These are phyloP conservation scores for Otis tarda DNA, from an alignment of 2,113 vertebrate genomes.

Conservation along the genomic window DNA sequence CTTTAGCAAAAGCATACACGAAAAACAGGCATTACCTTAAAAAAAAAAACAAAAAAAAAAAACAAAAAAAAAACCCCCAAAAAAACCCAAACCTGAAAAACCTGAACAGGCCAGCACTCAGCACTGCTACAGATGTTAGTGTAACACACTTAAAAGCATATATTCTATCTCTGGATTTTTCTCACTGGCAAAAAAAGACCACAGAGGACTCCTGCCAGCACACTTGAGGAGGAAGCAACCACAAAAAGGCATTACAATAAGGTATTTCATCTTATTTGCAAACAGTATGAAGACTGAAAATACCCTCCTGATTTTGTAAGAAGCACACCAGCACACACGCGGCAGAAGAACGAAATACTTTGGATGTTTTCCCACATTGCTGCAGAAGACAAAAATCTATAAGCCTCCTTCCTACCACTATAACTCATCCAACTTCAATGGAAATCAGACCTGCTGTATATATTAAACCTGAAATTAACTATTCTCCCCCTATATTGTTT, in stretches of 20 bases:
- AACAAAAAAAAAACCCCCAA: no score
- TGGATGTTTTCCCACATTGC: background rate
- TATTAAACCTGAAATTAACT: slow-evolving; percentile 55
- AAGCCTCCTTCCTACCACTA: slow-evolving; percentile 4
- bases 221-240: slow-evolving; percentile 16
- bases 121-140: background rate
- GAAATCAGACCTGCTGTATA: slow-evolving; percentile 38
- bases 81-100: background rate
- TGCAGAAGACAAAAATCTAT: slow-evolving; percentile 9
- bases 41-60: background rate
- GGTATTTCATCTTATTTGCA: slow-evolving; percentile 47
- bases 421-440: slow-evolving; percentile 31
- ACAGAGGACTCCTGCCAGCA: background rate
- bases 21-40: background rate
- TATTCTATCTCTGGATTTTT: slow-evolving; percentile 43
- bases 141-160: background rate
- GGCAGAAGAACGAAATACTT: background rate
- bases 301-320: background rate
- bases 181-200: slow-evolving; percentile 5
- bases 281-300: slow-evolving; percentile 24
- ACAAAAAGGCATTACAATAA: slow-evolving; percentile 7
- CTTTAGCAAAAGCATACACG: background rate
- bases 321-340: background rate
- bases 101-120: background rate
- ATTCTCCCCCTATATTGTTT: background rate